These are phyloP conservation scores for Oryzias dopingdopingensis DNA, from an alignment of 2,797 vertebrate genomes.

Conservation along the genomic window DNA sequence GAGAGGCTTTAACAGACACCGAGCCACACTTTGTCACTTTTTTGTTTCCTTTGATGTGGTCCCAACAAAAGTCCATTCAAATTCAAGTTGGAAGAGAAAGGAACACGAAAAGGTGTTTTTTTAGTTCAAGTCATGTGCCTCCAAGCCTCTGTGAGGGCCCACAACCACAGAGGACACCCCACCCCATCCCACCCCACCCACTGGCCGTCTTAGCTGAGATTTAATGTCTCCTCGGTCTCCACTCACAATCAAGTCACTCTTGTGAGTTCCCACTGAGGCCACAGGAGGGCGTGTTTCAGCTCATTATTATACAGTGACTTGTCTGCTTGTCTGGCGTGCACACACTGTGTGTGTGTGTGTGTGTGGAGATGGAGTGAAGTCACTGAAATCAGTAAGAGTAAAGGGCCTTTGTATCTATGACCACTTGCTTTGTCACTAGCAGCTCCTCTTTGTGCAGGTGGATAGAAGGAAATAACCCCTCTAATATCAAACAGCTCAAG, in stretches of 20 bases:
- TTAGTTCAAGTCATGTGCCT: background rate
- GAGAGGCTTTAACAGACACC: constrained; percentile 9
- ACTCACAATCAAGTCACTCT: constrained; percentile 23
- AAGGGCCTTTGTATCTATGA: constrained; percentile 17
- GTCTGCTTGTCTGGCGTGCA: background rate
- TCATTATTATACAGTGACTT: background rate
- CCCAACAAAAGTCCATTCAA: constrained; percentile 36
- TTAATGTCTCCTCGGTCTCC: background rate
- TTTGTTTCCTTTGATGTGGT: constrained; percentile 25
- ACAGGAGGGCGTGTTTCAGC: constrained; percentile 69
- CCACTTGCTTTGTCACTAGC: background rate
- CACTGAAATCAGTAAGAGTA: constrained; percentile 19
- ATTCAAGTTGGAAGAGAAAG: constrained; percentile 45
- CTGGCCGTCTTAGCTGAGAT: background rate
- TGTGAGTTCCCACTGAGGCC: constrained; percentile 39
- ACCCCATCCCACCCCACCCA: background rate
- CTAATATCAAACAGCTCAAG: too few relatives aligned
- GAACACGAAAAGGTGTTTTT: constrained; percentile 38
- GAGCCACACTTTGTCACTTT: constrained; percentile 5
- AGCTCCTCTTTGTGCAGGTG: background rate
- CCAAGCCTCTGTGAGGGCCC: too few relatives aligned
- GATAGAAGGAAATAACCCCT: too few relatives aligned
- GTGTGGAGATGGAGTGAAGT: background rate
- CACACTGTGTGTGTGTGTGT: background rate
- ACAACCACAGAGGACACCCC: too few relatives aligned